Base-by-base conservation (phyloP, 2,797 vertebrate genomes). In the Amblyraja radiata region DNA sequence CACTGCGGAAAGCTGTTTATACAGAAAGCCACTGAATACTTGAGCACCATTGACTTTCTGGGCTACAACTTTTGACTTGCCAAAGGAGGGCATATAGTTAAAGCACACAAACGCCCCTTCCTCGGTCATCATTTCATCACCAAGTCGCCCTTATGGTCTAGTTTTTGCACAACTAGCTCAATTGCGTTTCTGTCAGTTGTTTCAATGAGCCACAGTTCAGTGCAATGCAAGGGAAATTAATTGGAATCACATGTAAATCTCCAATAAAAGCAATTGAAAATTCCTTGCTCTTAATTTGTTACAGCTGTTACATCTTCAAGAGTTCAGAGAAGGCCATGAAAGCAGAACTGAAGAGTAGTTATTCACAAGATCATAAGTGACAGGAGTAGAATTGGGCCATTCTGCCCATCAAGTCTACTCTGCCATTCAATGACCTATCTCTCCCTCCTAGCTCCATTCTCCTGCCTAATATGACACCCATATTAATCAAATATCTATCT, bases 191-290 rank as follows among this genome's bases (percentile, higher is more conserved):
- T 63, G 54, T 86, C 58, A 5, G 28, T 86, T 8, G 54, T 65
- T 88, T 88, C 16, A 65, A 63, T 88, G 84, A 88, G n/a, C 14
- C 63, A 65, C 61, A 36, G 61, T 88, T 65, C 84, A 65, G 84
- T 32, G 61, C 32, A 63, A 88, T 88, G 61, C 28, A 18, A n/a
- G 63, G 46, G 84, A 13, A 65, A 88, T 88, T 88, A 88, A 88
- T 88, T 88, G 84, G 84, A 88, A 65, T 88, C 84, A 88, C n/a
- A 88, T 88, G 84, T 88, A 65, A 65, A 88, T 88, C 28, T 88
- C n/a, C 28, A 88, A 65, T 88, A 65, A 88, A 88, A 88, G 84
- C 84, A 88, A 65, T 32, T 65, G 83, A 65, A 88, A 88, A 88
- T 65, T 65, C 61, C 84, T 86, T 86, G 61, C 18, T 88, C 84